Base-by-base conservation (phyloP, 2,888 invertebrate species). In the Acronicta alni region DNA sequence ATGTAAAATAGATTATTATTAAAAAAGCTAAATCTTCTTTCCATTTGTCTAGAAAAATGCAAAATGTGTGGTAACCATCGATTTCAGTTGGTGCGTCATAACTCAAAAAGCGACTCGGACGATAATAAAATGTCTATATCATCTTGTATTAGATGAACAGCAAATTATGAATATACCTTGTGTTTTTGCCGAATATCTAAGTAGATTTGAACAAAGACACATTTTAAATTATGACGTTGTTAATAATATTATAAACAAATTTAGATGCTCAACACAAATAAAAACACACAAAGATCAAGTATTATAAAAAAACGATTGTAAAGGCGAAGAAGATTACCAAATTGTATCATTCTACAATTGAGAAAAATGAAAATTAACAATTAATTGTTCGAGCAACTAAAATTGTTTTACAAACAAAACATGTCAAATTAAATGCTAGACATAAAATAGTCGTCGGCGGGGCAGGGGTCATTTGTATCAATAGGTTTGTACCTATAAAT, bases 391-490 rank as follows among this genome's bases (percentile, higher is more conserved):
- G 16, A 41, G 37, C 39, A 46, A 16, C 42, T 16, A 26, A 44
- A 47, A 15, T 14, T 18, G 26, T 48, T 44, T 62, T 12, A n/a
- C 8, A 35, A 26, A 39, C 16, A 20, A 39, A 39, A 35, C n/a
- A 48, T 15, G 0, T 55, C 16, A 17, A 37, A 48, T 60, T 86
- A 92, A 57, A 93, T 92, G 47, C 79, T 89, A 3, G 90, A 85
- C 92, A 93, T 90, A 42, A 92, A 93, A 62, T 93, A 94, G 53
- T 94, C 94, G 38, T 93, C 93, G 0, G 89, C 79, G 0, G 93
- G 92, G 20, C 94, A 94, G 0, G 92, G 90, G 14, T 93, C 93
- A 37, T 86, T 91, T 0, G 80, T 77, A 71, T 91, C 88, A 0
- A 92, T 82, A 0, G 89, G 89, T 60, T 90, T 93, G 46, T 90